These are phyloP conservation scores for Hydrochoerus hydrochaeris DNA, from an alignment of 2,113 vertebrate genomes.

Conservation along the genomic window DNA sequence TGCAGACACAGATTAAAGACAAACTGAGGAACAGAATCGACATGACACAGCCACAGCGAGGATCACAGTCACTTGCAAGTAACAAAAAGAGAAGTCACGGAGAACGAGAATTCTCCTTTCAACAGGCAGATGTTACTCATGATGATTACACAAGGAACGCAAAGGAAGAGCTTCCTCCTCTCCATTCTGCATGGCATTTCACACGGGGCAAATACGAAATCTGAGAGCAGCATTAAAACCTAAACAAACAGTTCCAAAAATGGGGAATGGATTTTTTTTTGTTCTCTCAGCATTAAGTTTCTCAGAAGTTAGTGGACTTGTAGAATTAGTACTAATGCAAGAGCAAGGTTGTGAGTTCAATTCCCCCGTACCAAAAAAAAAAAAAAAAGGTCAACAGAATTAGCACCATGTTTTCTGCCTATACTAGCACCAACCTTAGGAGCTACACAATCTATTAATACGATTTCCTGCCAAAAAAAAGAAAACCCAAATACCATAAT, in stretches of 20 bases:
- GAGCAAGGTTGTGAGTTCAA: no score
- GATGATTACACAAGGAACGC: not conserved
- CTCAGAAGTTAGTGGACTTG: not conserved
- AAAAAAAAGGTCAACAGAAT: not conserved
- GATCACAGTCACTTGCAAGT: not conserved
- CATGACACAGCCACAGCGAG: not conserved
- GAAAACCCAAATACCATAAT: not conserved
- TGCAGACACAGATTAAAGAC: not conserved
- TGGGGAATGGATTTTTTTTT: not conserved
- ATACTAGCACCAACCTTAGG: not conserved
- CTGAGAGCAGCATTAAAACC: not conserved
- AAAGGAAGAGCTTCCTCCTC: not conserved
- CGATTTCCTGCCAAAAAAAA: not conserved
- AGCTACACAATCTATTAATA: not conserved
- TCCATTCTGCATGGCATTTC: not conserved
- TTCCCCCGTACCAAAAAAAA: no score
- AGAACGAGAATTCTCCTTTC: not conserved
- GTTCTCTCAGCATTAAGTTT: not conserved
- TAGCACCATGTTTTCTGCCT: not conserved
- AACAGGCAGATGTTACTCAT: not conserved
- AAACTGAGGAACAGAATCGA: not conserved
- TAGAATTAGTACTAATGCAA: not conserved
- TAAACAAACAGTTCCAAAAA: not conserved
- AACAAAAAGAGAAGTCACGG: not conserved
- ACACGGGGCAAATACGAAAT: not conserved